Base-by-base conservation (phyloP, 2,888 invertebrate genomes). In the Meteorus cinctellus region DNA sequence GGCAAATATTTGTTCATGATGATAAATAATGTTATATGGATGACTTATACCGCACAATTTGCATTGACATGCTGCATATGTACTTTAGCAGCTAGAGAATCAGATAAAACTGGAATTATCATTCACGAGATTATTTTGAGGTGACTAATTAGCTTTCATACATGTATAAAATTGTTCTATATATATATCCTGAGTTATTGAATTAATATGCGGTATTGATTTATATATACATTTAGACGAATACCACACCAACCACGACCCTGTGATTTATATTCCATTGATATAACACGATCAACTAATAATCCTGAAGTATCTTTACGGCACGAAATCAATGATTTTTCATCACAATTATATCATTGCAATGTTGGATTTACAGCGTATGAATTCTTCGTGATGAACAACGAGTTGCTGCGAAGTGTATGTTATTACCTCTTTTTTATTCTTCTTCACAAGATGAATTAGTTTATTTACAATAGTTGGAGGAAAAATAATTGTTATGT, bases 11-110 rank as follows among this genome's bases (percentile, higher is more conserved):
- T 69, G 2, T 86, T 86, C 48, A 86, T 86, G 75, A 45, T 86
- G 55, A 81, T 86, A 59, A 86, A 86, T 72, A 86, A 86, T 59
- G 77, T 86, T 0, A 84, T 86, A 41, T 86, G 86, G 86, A 78
- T 86, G 36, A 81, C 83, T 31, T 86, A 86, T 51, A 73, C 80
- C 0, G 71, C 77, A 0, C 84, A 86, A 45, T 85, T 86, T 60
- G 78, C 81, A 0, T 45, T 84, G 0, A 86, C 82, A 59, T 86
- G 86, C 68, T 82, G 79, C 67, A 73, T 84, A 2, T 86, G 85
- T 67, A 83, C 83, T 0, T 66, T 84, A 14, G 78, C 84, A 0
- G 77, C 76, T 14, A 77, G 77, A 10, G 85, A 86, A 72, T 82
- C 85, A 0, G 72, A 77, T 16, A 84, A 80, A 72, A 86, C 84